These are phyloP conservation scores for Drosophila cyrtoloma DNA, from an alignment of 2,888 invertebrate genomes.

Conservation along the genomic window DNA sequence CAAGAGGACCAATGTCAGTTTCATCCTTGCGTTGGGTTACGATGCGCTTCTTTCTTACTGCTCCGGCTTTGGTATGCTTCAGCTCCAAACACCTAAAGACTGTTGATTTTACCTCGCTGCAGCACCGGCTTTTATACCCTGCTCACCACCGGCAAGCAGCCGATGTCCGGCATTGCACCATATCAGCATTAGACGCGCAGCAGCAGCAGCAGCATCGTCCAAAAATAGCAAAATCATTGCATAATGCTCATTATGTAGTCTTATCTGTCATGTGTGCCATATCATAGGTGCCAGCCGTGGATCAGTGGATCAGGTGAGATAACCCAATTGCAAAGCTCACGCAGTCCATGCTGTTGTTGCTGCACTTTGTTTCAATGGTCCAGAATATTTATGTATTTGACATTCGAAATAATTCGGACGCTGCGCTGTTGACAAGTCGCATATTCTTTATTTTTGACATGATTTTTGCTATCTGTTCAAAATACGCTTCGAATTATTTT, in stretches of 20 bases:
- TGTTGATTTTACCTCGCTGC: conserved; percentile 59
- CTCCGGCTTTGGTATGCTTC: conserved; percentile 70
- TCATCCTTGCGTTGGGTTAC: conserved; percentile 61
- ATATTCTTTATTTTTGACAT: conserved; percentile 10
- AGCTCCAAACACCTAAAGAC: conserved; percentile 80
- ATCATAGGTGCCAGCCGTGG: conserved; percentile 3
- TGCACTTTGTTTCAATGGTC: conserved; percentile 22
- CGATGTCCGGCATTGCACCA: conserved; percentile 30
- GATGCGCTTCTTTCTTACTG: conserved; percentile 49
- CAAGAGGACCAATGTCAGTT: conserved; percentile 77
- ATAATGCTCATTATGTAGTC: conserved; percentile 30
- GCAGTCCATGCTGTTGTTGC: conserved; percentile 23
- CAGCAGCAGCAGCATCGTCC: conserved; percentile 8
- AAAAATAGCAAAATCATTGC: conserved; percentile 42
- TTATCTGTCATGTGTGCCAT: conserved; percentile 38
- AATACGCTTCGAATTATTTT: background rate
- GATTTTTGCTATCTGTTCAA: background rate
- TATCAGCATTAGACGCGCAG: conserved; percentile 37
- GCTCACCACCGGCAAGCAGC: background rate
- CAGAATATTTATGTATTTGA: conserved; percentile 31
- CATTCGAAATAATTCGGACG: conserved; percentile 21
- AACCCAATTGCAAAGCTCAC: conserved; percentile 31
- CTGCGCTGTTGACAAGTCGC: conserved; percentile 19
- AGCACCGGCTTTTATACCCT: conserved; percentile 63
- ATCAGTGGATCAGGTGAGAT: conserved; percentile 27